These are phyloP conservation scores for Pseudolycoriella hygida DNA, from an alignment of 2,888 invertebrate genomes.

Conservation along the genomic window DNA sequence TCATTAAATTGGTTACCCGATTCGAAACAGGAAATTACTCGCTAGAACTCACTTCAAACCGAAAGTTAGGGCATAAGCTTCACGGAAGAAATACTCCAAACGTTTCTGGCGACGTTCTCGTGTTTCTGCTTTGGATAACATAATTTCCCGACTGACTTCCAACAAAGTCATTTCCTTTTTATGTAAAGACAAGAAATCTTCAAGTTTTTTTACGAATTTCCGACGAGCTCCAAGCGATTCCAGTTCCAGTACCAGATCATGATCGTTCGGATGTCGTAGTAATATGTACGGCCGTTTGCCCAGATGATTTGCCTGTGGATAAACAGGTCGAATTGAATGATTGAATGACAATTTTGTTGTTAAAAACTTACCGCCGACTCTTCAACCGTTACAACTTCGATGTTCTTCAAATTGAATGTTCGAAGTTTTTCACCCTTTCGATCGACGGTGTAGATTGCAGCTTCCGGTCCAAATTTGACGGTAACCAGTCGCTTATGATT, in stretches of 20 bases:
- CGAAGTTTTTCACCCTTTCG: constrained; percentile 82
- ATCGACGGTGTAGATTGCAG: constrained; percentile 70
- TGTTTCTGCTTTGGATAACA: constrained; percentile 83
- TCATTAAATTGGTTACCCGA: not conserved
- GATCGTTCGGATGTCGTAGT: constrained; percentile 68
- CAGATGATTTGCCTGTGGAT: constrained; percentile 38
- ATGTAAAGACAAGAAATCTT: constrained; percentile 64
- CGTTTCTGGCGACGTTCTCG: constrained; percentile 82
- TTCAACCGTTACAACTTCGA: constrained; percentile 67
- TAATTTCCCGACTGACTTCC: constrained; percentile 60
- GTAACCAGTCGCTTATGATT: constrained; percentile 79
- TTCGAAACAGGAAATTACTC: too few species aligned
- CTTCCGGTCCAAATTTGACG: constrained; percentile 76
- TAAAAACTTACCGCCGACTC: constrained; percentile 55
- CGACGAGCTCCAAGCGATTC: constrained; percentile 62
- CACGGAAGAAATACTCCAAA: constrained; percentile 88
- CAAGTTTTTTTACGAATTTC: constrained; percentile 75
- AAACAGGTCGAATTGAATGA: too few species aligned
- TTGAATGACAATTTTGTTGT: too few species aligned
- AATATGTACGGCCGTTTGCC: constrained; percentile 69
- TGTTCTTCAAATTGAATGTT: constrained; percentile 56
- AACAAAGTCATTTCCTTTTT: constrained; percentile 62
- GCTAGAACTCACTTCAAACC: constrained; percentile 43
- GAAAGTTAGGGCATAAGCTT: constrained; percentile 87
- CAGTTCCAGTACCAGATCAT: constrained; percentile 83